Base-by-base conservation (phyloP, 2,888 invertebrate species). In the Ichneumoninae sp. region DNA sequence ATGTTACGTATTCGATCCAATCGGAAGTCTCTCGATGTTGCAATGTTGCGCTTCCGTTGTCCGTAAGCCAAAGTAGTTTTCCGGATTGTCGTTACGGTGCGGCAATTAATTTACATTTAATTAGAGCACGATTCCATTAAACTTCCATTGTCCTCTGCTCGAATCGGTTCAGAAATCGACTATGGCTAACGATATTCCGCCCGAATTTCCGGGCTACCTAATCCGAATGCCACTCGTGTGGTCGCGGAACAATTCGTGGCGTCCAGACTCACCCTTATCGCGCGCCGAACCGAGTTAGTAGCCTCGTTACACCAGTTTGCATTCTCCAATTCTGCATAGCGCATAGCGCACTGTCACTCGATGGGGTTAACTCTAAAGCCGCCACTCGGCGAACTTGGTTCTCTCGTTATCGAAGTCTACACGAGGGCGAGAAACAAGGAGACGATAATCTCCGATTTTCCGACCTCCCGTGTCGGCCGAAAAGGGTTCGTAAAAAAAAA, bases 351-450 rank as follows among this genome's bases (percentile, higher is more conserved):
- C 70, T 6, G 44, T 47, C 36, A 13, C 19, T 36, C 10, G 54
- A 19, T 30, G 72, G 60, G 16, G 57, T 60, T 0, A 40, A 44
- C 60, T 57, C 47, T 1, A 30, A 60, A 47, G 10, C 44, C 57
- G 22, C 40, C 50, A 68, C 60, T 82, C 72, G 62, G 54, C 52
- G 70, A 83, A 79, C 79, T 78, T 54, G 60, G 52, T 33, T 65
- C 60, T 50, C 83, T 83, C 78, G 79, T 79, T 83, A 83, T 70
- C 74, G 65, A 65, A 83, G 65, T 54, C 47, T 36, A 70, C 71
- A 62, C n/a, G 5, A 26, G 54, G 33, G 13, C 50, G 40, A 44
- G 26, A 70, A 79, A 75, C 62, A 57, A 65, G 65, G 44, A 26
- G 6, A 70, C 60, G 72, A 33, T 57, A 40, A 22, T 72, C 57